Percentiles rank a stretch among this genome's conserved stretches.
phyloP scores from a whole-genome alignment of 2,888 invertebrate genomes.

The Flabesymbios commensalis region DNA sequence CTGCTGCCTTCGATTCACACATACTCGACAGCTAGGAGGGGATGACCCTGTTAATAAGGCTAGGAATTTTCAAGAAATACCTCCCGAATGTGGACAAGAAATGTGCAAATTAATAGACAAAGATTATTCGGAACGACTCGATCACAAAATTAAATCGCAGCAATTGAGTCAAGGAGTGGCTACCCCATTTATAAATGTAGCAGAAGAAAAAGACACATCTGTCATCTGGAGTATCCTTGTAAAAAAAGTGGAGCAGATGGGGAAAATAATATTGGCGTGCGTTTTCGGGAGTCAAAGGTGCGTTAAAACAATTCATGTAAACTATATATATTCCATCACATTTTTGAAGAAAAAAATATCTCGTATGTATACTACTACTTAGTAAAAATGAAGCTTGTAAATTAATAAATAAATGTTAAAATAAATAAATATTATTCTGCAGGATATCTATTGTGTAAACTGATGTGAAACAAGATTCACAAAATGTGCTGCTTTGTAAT shows the following conservation, averaged over 20 bases:
- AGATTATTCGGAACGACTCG: conserved; percentile 26
- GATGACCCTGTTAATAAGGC: conserved; percentile 44
- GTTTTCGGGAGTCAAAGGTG: conserved; percentile 56
- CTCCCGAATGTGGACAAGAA: conserved; percentile 32
- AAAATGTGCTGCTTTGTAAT: too few species aligned
- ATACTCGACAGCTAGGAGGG: conserved; percentile 33
- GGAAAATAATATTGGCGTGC: conserved; percentile 48
- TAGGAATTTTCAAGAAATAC: conserved; percentile 47
- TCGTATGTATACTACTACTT: too few species aligned
- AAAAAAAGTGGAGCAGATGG: conserved; percentile 43
- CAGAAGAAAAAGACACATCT: conserved; percentile 2
- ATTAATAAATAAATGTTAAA: too few species aligned
- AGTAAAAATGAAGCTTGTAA: too few species aligned
- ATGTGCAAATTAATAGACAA: conserved; percentile 40
- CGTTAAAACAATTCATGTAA: not conserved
- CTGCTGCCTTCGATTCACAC: conserved; percentile 40
- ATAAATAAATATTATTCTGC: too few species aligned
- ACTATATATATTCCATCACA: not conserved
- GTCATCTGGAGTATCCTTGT: conserved; percentile 29
- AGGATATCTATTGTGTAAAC: too few species aligned
- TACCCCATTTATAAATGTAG: conserved; percentile 39
- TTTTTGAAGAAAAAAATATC: too few species aligned
- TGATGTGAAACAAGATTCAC: too few species aligned
- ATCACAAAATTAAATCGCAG: conserved; percentile 26
- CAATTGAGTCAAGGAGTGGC: conserved; percentile 26